A percentile compares a stretch with the other conserved stretches of the same genome.
phyloP scores from a whole-genome alignment of 2,113 vertebrate genomes.

The Camelus bactrianus region DNA sequence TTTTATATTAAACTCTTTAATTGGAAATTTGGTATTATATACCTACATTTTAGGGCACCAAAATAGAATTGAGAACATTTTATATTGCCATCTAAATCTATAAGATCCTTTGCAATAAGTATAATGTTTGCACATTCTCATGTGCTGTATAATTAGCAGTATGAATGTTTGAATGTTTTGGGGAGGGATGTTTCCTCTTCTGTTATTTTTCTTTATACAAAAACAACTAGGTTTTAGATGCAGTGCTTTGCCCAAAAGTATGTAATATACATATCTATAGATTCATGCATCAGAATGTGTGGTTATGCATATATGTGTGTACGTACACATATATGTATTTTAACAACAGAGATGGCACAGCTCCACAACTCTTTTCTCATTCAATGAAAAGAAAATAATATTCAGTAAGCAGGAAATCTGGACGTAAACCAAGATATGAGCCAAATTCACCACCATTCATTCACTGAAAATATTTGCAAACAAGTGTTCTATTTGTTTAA shows the following conservation, averaged over 20 bases:
- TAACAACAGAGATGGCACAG: slow-evolving; percentile 42
- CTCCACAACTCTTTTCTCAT: slow-evolving; percentile 45
- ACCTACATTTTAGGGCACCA: slow-evolving; percentile 82
- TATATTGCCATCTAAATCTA: slow-evolving; percentile 80
- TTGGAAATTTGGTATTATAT: slow-evolving; percentile 87
- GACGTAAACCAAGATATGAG: slow-evolving; percentile 57
- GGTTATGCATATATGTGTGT: neutral
- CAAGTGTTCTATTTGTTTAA: slow-evolving; percentile 71
- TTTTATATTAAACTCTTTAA: slow-evolving; percentile 89
- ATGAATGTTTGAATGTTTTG: slow-evolving; percentile 76
- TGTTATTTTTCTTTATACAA: slow-evolving; percentile 73
- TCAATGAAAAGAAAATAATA: slow-evolving; percentile 62
- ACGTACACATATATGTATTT: neutral
- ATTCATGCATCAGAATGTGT: neutral
- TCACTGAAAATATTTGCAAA: slow-evolving; percentile 63
- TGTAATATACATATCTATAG: neutral
- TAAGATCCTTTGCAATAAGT: slow-evolving; percentile 87
- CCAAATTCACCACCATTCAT: slow-evolving; percentile 52
- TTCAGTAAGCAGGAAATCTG: slow-evolving; percentile 62
- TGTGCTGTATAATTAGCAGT: slow-evolving; percentile 75
- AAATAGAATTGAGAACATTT: slow-evolving; percentile 82
- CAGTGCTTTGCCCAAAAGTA: slow-evolving; percentile 51
- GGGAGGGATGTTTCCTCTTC: slow-evolving; percentile 71
- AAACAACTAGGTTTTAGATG: slow-evolving; percentile 71
- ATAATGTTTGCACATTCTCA: slow-evolving; percentile 82